Evolutionary conservation across 2,797 vertebrate species (phyloP).

Genomic region (Ptychadena robeensis): DNA sequence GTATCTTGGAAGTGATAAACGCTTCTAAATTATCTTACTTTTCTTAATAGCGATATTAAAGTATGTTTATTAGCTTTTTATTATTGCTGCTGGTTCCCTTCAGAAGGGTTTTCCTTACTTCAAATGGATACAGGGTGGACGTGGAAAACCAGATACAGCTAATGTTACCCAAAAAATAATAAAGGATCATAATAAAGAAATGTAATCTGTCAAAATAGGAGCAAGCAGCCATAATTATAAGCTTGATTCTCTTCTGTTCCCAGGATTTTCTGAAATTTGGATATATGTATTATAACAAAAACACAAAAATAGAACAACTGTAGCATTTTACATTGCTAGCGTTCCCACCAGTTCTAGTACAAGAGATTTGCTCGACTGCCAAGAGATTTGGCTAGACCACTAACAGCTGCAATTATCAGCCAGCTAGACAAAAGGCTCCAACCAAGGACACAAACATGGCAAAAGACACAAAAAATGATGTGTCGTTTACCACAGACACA

Average conservation of each 20-base stretch:
- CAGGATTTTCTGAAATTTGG: background rate
- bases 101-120: no score
- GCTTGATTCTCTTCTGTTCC: background rate
- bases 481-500: background rate
- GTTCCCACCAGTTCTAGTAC: conserved; percentile 28
- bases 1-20: no score
- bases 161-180: no score
- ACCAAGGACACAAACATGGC: conserved; percentile 17
- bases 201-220: background rate
- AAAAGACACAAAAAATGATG: conserved; percentile 7
- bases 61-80: no score
- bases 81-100: no score
- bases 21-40: no score
- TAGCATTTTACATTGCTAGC: background rate
- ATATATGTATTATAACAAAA: background rate
- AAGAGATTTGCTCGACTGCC: conserved; percentile 10
- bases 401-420: conserved; percentile 30
- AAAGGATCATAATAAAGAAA: background rate
- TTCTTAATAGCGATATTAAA: no score
- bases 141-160: background rate
- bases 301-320: background rate
- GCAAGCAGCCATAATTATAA: background rate
- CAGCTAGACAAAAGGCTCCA: conserved; percentile 29
- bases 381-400: conserved; percentile 27
- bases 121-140: no score